These are phyloP conservation scores for Sebastes glaucus DNA, from an alignment of 2,797 vertebrate species.

Conservation along the genomic window DNA sequence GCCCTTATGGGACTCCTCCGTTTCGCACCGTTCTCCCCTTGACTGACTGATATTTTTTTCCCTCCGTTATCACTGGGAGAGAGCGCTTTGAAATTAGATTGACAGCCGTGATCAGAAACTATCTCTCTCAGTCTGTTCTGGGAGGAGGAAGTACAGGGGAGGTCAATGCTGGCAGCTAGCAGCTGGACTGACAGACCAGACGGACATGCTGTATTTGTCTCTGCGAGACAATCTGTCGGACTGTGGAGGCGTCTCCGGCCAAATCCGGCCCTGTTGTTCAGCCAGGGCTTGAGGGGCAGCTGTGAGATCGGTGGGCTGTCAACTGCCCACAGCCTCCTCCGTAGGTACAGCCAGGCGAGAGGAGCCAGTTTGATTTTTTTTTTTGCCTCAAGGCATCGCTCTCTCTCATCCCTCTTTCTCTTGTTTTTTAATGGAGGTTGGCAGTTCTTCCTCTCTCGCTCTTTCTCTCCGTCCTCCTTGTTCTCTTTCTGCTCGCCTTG, in stretches of 20 bases:
- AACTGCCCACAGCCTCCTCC: slow-evolving; percentile 35
- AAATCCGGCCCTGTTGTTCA: slow-evolving; percentile 33
- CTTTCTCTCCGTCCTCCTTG: neutral
- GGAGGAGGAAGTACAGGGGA: neutral
- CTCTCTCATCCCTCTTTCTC: slow-evolving; percentile 19
- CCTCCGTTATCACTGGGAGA: slow-evolving; percentile 20
- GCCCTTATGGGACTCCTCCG: slow-evolving; percentile 8
- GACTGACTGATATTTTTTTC: slow-evolving; percentile 27
- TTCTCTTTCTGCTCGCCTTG: slow-evolving; percentile 21
- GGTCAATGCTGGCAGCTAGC: slow-evolving; percentile 37
- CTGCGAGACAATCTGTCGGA: slow-evolving; percentile 37
- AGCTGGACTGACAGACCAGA: slow-evolving; percentile 49
- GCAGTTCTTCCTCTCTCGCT: slow-evolving; percentile 1
- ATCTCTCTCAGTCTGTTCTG: slow-evolving; percentile 16
- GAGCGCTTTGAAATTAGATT: slow-evolving; percentile 49
- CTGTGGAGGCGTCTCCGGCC: slow-evolving; percentile 40
- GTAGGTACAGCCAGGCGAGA: slow-evolving; percentile 36
- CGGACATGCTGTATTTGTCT: slow-evolving; percentile 52
- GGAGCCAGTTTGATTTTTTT: slow-evolving; percentile 9
- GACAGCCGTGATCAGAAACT: slow-evolving; percentile 45
- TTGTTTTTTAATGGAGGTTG: slow-evolving; percentile 41
- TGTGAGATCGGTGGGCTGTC: slow-evolving; percentile 47
- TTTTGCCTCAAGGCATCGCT: slow-evolving; percentile 22
- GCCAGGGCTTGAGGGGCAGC: slow-evolving; percentile 36
- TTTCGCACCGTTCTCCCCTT: slow-evolving; percentile 13